Evolutionary conservation across 2,888 invertebrate genomes (phyloP).

Genomic region (Unio delphinus): DNA sequence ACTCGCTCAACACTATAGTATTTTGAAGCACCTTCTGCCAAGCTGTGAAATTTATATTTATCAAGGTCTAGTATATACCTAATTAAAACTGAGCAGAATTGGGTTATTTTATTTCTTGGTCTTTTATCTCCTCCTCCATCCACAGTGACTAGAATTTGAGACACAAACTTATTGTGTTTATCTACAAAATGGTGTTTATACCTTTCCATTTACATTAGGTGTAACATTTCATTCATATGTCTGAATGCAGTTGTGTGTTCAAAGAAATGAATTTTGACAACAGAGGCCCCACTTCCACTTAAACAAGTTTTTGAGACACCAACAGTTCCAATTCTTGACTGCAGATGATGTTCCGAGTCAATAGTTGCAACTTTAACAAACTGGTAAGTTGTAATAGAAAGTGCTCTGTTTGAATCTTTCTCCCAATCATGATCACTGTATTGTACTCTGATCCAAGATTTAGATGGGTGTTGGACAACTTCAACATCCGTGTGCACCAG

Average conservation of each 20-base stretch:
- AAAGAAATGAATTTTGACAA: too few relatives aligned
- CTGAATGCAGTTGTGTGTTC: too few relatives aligned
- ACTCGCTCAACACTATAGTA: slow-evolving; percentile 13
- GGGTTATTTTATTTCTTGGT: slow-evolving; percentile 8
- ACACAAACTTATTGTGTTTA: slow-evolving; percentile 6
- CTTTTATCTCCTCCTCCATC: slow-evolving; percentile 10
- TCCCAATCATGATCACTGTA: too few relatives aligned
- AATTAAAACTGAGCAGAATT: slow-evolving; percentile 4
- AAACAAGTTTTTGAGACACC: too few relatives aligned
- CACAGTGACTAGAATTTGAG: slow-evolving; percentile 5
- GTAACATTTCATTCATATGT: neutral
- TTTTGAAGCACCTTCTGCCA: slow-evolving; percentile 13
- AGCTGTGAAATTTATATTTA: slow-evolving; percentile 7
- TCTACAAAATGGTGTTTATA: slow-evolving; percentile 1
- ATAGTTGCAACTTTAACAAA: slow-evolving; percentile 4
- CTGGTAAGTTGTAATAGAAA: slow-evolving; percentile 3
- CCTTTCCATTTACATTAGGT: slow-evolving; percentile 2
- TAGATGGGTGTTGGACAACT: too few relatives aligned
- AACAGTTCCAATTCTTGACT: too few relatives aligned
- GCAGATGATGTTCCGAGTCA: neutral
- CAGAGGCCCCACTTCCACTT: too few relatives aligned
- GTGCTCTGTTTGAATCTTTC: too few relatives aligned
- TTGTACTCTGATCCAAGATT: too few relatives aligned
- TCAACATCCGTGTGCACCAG: too few relatives aligned
- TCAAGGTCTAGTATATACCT: slow-evolving; percentile 11